Percentiles rank a stretch among this genome's conserved stretches.
These are phyloP conservation scores for Rhinichthys klamathensis DNA, from an alignment of 2,113 vertebrate species.

Conservation along the genomic window DNA sequence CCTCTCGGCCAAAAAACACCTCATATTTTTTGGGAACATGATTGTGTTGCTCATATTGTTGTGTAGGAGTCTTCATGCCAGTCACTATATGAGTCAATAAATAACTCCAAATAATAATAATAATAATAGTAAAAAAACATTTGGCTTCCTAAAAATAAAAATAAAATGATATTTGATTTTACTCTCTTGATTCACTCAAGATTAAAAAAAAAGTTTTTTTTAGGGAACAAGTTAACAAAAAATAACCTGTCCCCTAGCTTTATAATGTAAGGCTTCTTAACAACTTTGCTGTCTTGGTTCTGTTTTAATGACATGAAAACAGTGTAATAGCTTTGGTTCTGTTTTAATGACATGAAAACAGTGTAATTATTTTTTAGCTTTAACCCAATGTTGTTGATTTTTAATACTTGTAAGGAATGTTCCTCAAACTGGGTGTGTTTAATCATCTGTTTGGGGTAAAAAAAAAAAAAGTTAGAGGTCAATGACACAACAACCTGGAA, in stretches of 20 bases:
- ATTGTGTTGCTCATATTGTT: not conserved
- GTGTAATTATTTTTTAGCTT: not conserved
- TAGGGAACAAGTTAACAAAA: not conserved
- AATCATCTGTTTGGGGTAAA: too few relatives aligned
- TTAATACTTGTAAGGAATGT: not conserved
- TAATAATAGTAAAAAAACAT: too few relatives aligned
- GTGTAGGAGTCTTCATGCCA: not conserved
- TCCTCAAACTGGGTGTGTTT: not conserved
- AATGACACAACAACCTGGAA: not conserved
- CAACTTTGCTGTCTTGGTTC: not conserved
- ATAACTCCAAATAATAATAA: too few relatives aligned
- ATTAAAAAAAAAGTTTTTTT: too few relatives aligned
- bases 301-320: not conserved
- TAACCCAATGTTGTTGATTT: not conserved
- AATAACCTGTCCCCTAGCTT: not conserved
- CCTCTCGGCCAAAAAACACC: not conserved
- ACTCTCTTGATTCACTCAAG: too few relatives aligned
- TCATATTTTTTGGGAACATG: not conserved
- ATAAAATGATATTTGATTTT: too few relatives aligned
- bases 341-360: not conserved
- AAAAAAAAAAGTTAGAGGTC: not conserved
- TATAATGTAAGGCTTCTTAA: not conserved
- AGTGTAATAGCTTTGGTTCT: not conserved
- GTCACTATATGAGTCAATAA: not conserved
- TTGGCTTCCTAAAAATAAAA: not conserved